Percentiles rank a stretch among this genome's conserved stretches.
phyloP scores from a whole-genome alignment of 2,113 vertebrate genomes.

The Polyodon spathula region DNA sequence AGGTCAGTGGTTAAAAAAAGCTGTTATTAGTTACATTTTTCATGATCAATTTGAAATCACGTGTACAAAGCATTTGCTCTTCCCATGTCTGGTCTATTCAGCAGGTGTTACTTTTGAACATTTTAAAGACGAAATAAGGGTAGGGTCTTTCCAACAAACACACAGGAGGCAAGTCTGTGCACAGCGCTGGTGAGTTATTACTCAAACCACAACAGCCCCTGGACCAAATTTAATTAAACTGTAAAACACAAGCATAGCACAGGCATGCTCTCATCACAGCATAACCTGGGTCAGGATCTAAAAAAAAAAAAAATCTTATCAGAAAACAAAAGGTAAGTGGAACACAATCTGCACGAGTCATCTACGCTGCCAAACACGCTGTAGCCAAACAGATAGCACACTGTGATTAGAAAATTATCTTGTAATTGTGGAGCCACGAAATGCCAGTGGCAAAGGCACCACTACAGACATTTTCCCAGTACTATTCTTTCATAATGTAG shows the following conservation, averaged over 20 bases:
- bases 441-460: too few relatives aligned
- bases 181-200: slow-evolving; percentile 16
- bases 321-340: neutral
- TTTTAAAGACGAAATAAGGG: slow-evolving; percentile 11
- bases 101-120: neutral
- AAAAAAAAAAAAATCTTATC: neutral
- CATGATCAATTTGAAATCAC: too few relatives aligned
- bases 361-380: too few relatives aligned
- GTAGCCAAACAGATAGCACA: too few relatives aligned
- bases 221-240: slow-evolving; percentile 43
- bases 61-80: too few relatives aligned
- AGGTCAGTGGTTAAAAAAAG: too few relatives aligned
- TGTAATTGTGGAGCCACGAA: too few relatives aligned
- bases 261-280: slow-evolving; percentile 21
- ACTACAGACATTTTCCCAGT: too few relatives aligned
- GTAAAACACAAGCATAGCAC: slow-evolving; percentile 17
- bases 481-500: too few relatives aligned
- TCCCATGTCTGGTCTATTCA: neutral
- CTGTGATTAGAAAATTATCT: too few relatives aligned
- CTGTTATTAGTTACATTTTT: too few relatives aligned
- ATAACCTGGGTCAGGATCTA: slow-evolving; percentile 6
- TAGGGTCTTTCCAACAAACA: slow-evolving; percentile 15
- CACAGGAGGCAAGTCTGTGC: slow-evolving; percentile 15
- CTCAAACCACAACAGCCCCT: slow-evolving; percentile 28
- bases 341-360: neutral